Base-by-base conservation (phyloP, 1,140 invertebrate genomes). In the Drosophila kanapiae region DNA sequence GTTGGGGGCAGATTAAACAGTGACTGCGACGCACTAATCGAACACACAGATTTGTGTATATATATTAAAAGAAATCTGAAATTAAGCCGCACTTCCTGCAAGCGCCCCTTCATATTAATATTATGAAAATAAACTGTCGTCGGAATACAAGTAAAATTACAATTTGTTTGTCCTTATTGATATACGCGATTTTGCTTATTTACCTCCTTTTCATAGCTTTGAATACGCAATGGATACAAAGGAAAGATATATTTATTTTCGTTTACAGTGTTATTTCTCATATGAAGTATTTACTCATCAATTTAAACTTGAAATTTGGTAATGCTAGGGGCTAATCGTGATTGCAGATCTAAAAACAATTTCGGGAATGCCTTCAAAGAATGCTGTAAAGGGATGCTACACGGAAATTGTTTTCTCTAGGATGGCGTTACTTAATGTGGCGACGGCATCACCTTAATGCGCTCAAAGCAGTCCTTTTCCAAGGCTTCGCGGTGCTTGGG, bases 391-490 rank as follows among this genome's bases (percentile, higher is more conserved):
- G 37, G 45, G 45, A 33, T 29, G 42, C 48, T 71, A 38, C 57
- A 40, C 35, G 43, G 42, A 68, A 68, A 45, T 70, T 62, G 63
- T 42, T 59, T 18, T 23, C 31, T 56, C 27, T 53, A 57, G 48
- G 18, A 35, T 33, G 18, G 67, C 31, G 35, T 14, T 42, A 40
- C 18, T 80, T 82, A 88, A 29, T 62, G 47, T 4, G 74, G 53
- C 10, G 95, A 95, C 1, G 98, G 98, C 96, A 98, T 98, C 58
- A 95, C 95, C 93, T 98, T 97, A 1, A 99, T 94, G 60, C 98
- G 94, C 84, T 98, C 97, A 91, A 96, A 99, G 7, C 97, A 97
- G 3, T 96, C 96, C 93, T 98, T 98, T 93, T 99, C 98, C 8
- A 99, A 93, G 0, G 93, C 88, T 92, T 97, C 96, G 58, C 98